A percentile compares a stretch with the other conserved stretches of the same genome.
phyloP scores from a whole-genome alignment of 1,140 invertebrate genomes.

The Heliconius nattereri region DNA sequence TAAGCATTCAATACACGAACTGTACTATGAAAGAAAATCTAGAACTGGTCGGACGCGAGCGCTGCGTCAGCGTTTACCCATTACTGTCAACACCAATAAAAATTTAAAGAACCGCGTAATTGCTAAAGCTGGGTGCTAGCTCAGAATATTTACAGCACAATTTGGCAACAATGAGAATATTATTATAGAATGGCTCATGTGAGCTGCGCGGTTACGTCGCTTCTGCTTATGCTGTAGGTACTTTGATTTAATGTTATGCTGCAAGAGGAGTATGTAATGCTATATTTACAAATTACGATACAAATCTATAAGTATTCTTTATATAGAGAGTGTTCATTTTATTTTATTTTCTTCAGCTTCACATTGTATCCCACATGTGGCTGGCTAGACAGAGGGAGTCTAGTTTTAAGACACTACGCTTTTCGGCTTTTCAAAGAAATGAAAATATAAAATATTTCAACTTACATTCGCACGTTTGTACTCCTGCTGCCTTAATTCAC shows the following conservation, averaged over 20 bases:
- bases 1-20: constrained; percentile 8
- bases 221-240: background rate
- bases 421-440: too few species aligned
- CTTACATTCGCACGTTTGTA: too few species aligned
- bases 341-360: too few species aligned
- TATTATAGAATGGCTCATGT: constrained; percentile 25
- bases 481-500: too few species aligned
- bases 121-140: constrained; percentile 32
- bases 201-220: constrained; percentile 29
- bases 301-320: background rate
- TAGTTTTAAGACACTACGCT: too few species aligned
- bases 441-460: too few species aligned
- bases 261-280: constrained; percentile 13
- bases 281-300: constrained; percentile 15
- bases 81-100: constrained; percentile 31
- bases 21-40: background rate
- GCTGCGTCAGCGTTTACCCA: background rate
- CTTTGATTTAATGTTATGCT: constrained; percentile 30
- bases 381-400: too few species aligned
- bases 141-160: constrained; percentile 34
- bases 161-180: constrained; percentile 42
- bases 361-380: too few species aligned
- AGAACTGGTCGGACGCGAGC: background rate
- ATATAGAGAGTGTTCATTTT: background rate
- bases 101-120: constrained; percentile 37